These are phyloP conservation scores for Meteorus cinctellus DNA, from an alignment of 2,888 invertebrate genomes.

Conservation along the genomic window DNA sequence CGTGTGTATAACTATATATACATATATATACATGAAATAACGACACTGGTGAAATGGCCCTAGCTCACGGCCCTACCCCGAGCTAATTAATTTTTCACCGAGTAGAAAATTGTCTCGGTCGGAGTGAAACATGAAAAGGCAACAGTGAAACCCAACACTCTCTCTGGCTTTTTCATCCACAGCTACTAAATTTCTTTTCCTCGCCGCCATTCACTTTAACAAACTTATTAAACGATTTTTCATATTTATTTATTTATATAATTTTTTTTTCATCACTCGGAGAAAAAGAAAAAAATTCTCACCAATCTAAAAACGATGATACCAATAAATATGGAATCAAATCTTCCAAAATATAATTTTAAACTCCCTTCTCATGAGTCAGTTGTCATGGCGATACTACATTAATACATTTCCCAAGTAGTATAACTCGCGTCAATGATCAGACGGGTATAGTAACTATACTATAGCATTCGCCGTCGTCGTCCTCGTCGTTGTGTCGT, in stretches of 20 bases:
- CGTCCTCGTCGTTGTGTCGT: background rate
- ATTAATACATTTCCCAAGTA: background rate
- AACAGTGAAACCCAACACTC: conserved; percentile 7
- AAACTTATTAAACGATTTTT: conserved; percentile 7
- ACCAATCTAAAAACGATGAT: background rate
- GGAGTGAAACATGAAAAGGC: conserved; percentile 34
- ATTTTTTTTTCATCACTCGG: background rate
- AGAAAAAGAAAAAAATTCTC: background rate
- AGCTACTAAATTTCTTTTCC: conserved; percentile 1
- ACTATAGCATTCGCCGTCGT: background rate
- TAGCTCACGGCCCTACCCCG: conserved; percentile 19
- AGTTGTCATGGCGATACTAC: conserved; percentile 13
- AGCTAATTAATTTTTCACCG: conserved; percentile 49
- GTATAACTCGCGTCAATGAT: background rate
- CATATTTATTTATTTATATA: background rate
- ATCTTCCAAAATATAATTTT: background rate
- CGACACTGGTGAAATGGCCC: conserved; percentile 10
- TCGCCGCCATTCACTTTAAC: background rate
- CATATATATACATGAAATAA: background rate
- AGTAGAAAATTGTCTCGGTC: conserved; percentile 42
- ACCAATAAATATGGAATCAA: background rate
- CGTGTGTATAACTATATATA: background rate
- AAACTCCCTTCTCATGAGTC: background rate
- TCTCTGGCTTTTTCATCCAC: background rate
- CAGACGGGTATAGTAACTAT: background rate